Evolutionary conservation across 2,888 invertebrate species (phyloP), one percentile per base, ranked within the genome.

Genomic region (Cenopis cana): DNA sequence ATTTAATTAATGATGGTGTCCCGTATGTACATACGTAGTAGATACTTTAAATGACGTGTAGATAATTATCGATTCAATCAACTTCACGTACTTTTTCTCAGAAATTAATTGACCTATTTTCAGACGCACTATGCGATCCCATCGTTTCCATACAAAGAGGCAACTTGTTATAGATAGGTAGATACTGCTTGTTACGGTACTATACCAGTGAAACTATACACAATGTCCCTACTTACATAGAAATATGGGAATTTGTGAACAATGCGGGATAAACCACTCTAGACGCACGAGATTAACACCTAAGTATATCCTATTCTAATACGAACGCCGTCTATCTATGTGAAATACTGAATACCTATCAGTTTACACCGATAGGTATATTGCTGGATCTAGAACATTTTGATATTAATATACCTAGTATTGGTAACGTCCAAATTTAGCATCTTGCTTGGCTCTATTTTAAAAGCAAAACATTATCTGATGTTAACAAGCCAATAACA

Each of bases 201-300:
- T 24, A 46, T 60, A 46, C 59, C 52, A 24, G n/a, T 38, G 38
- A 12, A 33, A 17, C 33, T 29, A 18, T 67, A 46, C 60, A 70
- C 70, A 66, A 70, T 60, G 54, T 29, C 66, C 33, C 60, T 67
- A 71, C 71, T 71, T 70, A 54, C 70, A 66, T 70, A 54, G 17
- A 18, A 66, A 66, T 70, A 70, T 70, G 70, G 65, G 71, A 71
- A 66, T 14, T 20, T 12, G 14, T 20, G 41, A 61, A 67, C 71
- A 71, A 67, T 71, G 71, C 24, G 24, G 67, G 71, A 71, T 71
- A 67, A 55, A 71, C 55, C 17, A 55, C 41, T 12, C 46, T 24
- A 29, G 24, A 38, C 8, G 60, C 55, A 66, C 17, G 10, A 36
- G 20, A 50, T 65, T 54, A 61, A 50, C 67, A 38, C 55, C 24